Conservation (phyloP, 2,888 invertebrate species). For the Cephus sareptanus region DNA sequence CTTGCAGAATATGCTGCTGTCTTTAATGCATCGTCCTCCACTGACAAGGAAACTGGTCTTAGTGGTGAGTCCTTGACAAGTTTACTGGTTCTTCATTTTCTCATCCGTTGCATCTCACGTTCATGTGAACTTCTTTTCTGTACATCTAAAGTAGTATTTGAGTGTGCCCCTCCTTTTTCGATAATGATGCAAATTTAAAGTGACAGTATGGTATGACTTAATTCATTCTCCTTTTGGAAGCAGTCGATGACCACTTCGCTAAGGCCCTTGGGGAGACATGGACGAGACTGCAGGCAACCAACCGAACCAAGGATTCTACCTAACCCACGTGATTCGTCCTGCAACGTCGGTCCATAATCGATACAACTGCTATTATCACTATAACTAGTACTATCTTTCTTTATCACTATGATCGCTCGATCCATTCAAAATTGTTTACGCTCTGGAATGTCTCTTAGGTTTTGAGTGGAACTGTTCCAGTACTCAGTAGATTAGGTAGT, state of each 20-base stretch:
- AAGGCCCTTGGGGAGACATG: conserved; percentile 64
- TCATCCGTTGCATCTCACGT: not conserved
- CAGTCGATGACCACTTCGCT: conserved; percentile 63
- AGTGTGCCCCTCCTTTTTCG: not conserved
- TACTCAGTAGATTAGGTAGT: conserved; percentile 4
- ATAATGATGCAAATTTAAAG: not conserved
- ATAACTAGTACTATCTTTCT: not conserved
- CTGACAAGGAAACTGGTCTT: conserved; percentile 60
- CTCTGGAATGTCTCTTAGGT: not conserved
- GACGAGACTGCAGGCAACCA: conserved; percentile 61
- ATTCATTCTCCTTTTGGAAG: conserved; percentile 14
- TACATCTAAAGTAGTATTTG: not conserved
- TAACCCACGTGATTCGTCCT: conserved; percentile 36
- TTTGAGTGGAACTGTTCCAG: conserved; percentile 7
- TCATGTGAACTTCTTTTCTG: not conserved
- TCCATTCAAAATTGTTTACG: not conserved
- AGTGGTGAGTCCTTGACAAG: conserved; percentile 48
- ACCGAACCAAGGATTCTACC: conserved; percentile 58
- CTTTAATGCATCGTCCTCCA: conserved; percentile 54
- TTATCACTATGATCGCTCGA: not conserved
- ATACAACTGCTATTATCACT: too few relatives aligned
- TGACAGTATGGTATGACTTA: not conserved
- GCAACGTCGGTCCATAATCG: not conserved
- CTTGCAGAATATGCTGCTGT: conserved; percentile 70
- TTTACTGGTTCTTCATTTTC: not conserved